Evolutionary conservation across 2,888 invertebrate species (phyloP).

Genomic region (Hydraecia micacea): DNA sequence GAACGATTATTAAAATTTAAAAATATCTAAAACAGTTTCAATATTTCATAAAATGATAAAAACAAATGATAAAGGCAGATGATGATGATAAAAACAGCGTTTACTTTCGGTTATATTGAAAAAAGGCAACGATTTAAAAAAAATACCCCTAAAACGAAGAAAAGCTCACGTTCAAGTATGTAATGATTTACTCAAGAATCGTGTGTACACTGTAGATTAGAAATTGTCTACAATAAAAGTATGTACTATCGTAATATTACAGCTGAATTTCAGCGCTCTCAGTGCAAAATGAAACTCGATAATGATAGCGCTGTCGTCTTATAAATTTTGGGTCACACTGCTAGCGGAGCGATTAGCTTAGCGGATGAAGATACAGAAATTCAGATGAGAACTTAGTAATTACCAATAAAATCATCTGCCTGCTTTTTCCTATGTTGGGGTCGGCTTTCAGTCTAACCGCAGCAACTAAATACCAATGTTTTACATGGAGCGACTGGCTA

Average conservation of each 20-base stretch:
- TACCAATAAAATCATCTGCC: neutral
- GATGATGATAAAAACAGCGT: no score
- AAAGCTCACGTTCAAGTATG: neutral
- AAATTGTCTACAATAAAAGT: slow-evolving; percentile 33
- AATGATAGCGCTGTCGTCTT: slow-evolving; percentile 46
- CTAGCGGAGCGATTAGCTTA: slow-evolving; percentile 16
- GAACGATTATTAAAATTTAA: neutral
- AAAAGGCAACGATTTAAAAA: neutral
- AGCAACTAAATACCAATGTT: neutral
- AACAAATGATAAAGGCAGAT: no score
- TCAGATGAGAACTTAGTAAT: no score
- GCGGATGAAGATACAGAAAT: neutral
- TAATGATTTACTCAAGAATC: neutral
- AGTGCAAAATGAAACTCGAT: slow-evolving; percentile 51
- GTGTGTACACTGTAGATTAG: slow-evolving; percentile 10
- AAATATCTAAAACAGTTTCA: neutral
- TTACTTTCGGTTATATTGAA: neutral
- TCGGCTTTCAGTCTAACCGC: neutral
- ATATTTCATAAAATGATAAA: no score
- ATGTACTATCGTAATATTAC: slow-evolving; percentile 34
- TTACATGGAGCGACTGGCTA: neutral
- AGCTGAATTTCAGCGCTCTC: slow-evolving; percentile 45
- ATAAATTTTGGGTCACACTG: slow-evolving; percentile 22
- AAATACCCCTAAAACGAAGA: neutral
- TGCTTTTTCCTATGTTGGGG: neutral